phyloP scores from a whole-genome alignment of 1,140 invertebrate species.

The Heliothis subflexa region DNA sequence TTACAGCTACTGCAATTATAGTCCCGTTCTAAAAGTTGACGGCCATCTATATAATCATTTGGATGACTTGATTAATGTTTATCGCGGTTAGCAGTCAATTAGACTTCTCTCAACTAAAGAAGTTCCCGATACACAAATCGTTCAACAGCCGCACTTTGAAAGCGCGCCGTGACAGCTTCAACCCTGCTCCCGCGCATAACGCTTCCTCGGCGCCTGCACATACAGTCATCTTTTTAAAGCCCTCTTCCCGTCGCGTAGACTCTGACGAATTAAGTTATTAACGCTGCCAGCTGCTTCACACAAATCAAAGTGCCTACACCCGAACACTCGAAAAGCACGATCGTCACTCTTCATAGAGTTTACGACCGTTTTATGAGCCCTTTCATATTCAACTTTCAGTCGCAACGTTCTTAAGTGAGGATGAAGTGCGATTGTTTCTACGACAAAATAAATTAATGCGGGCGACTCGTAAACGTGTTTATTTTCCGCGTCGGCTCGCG shows the following conservation, averaged over 20 bases:
- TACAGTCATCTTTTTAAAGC: slow-evolving; percentile 68
- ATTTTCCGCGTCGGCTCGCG: slow-evolving; percentile 64
- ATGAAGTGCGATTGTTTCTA: slow-evolving; percentile 72
- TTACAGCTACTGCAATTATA: background rate
- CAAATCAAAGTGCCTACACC: slow-evolving; percentile 82
- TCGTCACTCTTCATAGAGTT: slow-evolving; percentile 66
- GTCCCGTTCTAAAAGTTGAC: background rate
- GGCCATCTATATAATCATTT: slow-evolving; percentile 37
- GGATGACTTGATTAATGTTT: slow-evolving; percentile 54
- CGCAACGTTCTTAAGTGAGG: slow-evolving; percentile 55
- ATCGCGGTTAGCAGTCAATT: slow-evolving; percentile 63
- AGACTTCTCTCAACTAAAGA: slow-evolving; percentile 53
- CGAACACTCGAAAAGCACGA: slow-evolving; percentile 66
- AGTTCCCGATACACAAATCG: slow-evolving; percentile 63
- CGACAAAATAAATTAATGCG: slow-evolving; percentile 77
- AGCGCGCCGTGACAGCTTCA: slow-evolving; percentile 51
- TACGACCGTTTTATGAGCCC: slow-evolving; percentile 81
- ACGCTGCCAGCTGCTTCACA: slow-evolving; percentile 82
- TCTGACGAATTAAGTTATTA: slow-evolving; percentile 86
- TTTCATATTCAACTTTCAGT: slow-evolving; percentile 79
- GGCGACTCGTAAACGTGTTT: slow-evolving; percentile 68
- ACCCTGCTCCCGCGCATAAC: slow-evolving; percentile 60
- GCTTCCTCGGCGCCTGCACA: slow-evolving; percentile 67
- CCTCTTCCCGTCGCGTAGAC: slow-evolving; percentile 76
- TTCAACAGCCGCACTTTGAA: slow-evolving; percentile 56